These are phyloP conservation scores for Lycodopsis pacificus DNA, from an alignment of 2,797 vertebrate genomes.

Conservation along the genomic window DNA sequence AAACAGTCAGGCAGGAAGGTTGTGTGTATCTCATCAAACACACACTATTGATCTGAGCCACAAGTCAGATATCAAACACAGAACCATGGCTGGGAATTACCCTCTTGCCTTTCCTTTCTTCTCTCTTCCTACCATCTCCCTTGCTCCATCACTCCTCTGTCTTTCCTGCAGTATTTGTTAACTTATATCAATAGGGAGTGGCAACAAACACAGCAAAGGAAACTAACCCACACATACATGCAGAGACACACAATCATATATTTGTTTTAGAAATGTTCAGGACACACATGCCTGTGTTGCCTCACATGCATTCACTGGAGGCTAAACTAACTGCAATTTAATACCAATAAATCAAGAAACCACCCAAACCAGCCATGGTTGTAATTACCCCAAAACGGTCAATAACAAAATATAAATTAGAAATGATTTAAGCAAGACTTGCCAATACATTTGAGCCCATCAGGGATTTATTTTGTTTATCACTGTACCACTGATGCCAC, in stretches of 20 bases:
- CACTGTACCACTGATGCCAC: neutral
- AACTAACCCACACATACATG: conserved; percentile 14
- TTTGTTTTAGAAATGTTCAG: neutral
- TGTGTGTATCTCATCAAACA: conserved; percentile 53
- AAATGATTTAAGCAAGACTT: neutral
- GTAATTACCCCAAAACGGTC: neutral
- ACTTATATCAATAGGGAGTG: conserved; percentile 31
- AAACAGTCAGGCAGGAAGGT: conserved; percentile 35
- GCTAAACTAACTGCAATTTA: neutral
- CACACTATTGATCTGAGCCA: conserved; percentile 59
- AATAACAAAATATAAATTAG: neutral
- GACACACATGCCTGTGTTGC: neutral
- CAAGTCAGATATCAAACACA: conserved; percentile 61
- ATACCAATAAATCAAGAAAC: neutral
- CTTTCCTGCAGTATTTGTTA: conserved; percentile 43
- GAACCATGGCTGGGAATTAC: conserved; percentile 78
- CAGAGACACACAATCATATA: conserved; percentile 4
- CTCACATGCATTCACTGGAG: neutral
- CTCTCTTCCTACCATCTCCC: conserved; percentile 70
- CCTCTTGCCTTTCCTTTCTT: conserved; percentile 67
- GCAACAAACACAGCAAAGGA: conserved; percentile 36
- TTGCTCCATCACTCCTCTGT: conserved; percentile 27
- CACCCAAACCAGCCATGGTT: neutral
- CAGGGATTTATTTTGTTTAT: neutral
- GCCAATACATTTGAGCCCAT: neutral